Evolutionary conservation across 1,140 invertebrate genomes (phyloP).

Genomic region (Bombus ignitus): DNA sequence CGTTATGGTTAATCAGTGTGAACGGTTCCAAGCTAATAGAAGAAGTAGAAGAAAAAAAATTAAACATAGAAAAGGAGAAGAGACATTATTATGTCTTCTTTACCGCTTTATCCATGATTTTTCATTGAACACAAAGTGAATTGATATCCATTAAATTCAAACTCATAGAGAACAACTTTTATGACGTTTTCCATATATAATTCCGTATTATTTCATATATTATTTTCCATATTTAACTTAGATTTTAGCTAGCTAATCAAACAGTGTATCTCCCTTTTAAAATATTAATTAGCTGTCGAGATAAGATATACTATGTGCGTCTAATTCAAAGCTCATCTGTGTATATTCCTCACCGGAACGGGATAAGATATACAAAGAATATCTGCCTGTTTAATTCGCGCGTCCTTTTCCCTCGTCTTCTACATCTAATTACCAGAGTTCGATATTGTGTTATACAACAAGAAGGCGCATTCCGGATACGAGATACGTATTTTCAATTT

Average conservation of each 20-base stretch:
- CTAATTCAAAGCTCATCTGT: background rate
- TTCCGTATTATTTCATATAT: no score
- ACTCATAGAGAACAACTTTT: no score
- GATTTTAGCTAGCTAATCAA: background rate
- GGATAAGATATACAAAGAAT: background rate
- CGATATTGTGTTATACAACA: background rate
- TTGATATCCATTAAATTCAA: background rate
- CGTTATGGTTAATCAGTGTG: conserved; percentile 10
- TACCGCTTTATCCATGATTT: background rate
- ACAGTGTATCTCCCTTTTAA: background rate
- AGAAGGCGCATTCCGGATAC: background rate
- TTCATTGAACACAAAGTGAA: background rate
- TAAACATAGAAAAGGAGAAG: background rate
- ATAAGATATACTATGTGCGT: background rate
- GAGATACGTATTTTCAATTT: conserved; percentile 26
- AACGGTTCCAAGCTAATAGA: conserved; percentile 14
- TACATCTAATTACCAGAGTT: conserved; percentile 13
- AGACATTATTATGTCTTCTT: background rate
- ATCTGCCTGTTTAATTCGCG: background rate
- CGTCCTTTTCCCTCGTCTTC: background rate
- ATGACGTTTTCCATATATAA: no score
- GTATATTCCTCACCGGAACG: background rate
- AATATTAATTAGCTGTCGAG: background rate
- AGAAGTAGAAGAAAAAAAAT: background rate
- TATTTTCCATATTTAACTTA: background rate